Evolutionary conservation across 1,140 invertebrate species (phyloP).

Genomic region (Euwallacea fornicatus): DNA sequence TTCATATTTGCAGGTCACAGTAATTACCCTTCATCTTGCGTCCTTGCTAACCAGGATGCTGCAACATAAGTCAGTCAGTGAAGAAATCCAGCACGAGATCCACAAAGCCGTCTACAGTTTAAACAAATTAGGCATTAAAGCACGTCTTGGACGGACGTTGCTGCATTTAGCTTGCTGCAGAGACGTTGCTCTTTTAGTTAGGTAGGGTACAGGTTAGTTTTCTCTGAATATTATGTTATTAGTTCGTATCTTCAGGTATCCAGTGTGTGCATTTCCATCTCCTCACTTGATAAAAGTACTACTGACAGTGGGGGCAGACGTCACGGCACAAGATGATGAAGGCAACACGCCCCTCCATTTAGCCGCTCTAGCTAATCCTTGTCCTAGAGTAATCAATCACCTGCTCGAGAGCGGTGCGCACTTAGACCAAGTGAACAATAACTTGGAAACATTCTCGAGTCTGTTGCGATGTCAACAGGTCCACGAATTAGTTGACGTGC

Average conservation of each 20-base stretch:
- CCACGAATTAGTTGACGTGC: constrained; percentile 71
- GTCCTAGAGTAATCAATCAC: constrained; percentile 66
- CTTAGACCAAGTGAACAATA: constrained; percentile 81
- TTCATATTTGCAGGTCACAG: constrained; percentile 59
- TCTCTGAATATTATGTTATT: not conserved
- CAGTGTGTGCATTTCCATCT: constrained; percentile 75
- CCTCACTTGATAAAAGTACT: constrained; percentile 74
- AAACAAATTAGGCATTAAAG: constrained; percentile 72
- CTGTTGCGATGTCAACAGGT: constrained; percentile 65
- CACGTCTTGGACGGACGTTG: constrained; percentile 70
- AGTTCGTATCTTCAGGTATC: constrained; percentile 56
- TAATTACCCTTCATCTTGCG: constrained; percentile 83
- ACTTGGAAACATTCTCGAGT: constrained; percentile 75
- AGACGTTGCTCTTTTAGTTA: constrained; percentile 60
- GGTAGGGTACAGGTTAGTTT: constrained; percentile 43
- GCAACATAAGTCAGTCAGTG: constrained; percentile 57
- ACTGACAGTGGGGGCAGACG: constrained; percentile 79
- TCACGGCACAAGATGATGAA: constrained; percentile 72
- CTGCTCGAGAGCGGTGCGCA: constrained; percentile 81
- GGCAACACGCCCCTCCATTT: constrained; percentile 84
- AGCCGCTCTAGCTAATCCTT: constrained; percentile 65
- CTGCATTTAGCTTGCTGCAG: constrained; percentile 78
- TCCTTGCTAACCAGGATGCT: constrained; percentile 71
- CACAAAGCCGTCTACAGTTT: constrained; percentile 70
- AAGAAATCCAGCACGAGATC: constrained; percentile 60